Percentiles rank a stretch among this genome's conserved stretches.
Conservation (phyloP, 2,888 invertebrate species). For the Neocrepidodera transversa region DNA sequence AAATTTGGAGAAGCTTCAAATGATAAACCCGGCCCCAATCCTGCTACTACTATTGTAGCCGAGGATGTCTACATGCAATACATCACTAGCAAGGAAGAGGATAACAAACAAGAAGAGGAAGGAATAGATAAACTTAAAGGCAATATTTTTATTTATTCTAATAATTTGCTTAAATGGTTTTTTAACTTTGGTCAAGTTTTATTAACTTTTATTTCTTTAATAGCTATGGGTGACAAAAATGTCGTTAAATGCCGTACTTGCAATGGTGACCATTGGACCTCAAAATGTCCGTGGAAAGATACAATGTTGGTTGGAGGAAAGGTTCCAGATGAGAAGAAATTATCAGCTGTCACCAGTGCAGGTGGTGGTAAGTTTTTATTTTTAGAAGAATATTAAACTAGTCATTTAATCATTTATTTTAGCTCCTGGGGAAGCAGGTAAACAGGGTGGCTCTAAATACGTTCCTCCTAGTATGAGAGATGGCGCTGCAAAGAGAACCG, state of each 20-base stretch:
- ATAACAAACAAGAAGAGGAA: conserved; percentile 82
- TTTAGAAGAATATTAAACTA: not conserved
- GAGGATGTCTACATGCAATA: conserved; percentile 97
- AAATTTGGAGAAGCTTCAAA: conserved; percentile 92
- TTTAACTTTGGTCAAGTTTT: no score
- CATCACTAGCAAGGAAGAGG: conserved; percentile 86
- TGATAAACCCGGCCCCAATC: conserved; percentile 97
- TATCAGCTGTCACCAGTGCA: conserved; percentile 54
- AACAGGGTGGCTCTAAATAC: conserved; percentile 71
- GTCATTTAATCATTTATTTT: conserved; percentile 1
- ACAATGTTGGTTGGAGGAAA: conserved; percentile 77
- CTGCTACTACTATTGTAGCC: conserved; percentile 94
- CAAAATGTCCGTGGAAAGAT: conserved; percentile 97
- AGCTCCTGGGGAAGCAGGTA: conserved; percentile 47
- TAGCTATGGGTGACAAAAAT: conserved; percentile 66
- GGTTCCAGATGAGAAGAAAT: conserved; percentile 65
- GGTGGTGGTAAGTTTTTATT: conserved; percentile 34
- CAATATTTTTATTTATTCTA: no score
- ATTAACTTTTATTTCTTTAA: no score
- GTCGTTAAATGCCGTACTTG: conserved; percentile 89
- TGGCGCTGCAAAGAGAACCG: conserved; percentile 73
- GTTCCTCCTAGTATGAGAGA: conserved; percentile 91
- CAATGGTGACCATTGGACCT: conserved; percentile 97
- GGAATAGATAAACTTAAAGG: conserved; percentile 84
- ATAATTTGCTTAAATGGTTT: no score